Conservation (phyloP, 2,888 invertebrate genomes). For the Siphonodentalium dalli region DNA sequence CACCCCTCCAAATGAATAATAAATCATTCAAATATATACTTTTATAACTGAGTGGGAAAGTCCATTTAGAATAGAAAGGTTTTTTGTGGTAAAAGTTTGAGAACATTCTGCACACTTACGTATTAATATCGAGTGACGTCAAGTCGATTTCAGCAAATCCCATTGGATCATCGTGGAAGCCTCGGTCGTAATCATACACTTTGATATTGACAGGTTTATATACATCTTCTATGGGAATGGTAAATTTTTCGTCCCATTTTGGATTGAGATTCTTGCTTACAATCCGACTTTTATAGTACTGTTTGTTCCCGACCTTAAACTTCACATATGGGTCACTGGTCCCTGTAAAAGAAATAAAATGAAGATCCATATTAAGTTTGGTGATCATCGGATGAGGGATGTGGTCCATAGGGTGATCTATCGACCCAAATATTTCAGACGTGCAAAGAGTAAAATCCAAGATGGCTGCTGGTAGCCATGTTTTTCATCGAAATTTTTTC, state of each 20-base stretch:
- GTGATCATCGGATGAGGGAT: too few relatives aligned
- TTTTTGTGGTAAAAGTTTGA: neutral
- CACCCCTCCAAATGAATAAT: too few relatives aligned
- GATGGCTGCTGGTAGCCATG: too few relatives aligned
- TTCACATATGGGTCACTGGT: slow-evolving; percentile 98
- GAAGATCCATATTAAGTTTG: too few relatives aligned
- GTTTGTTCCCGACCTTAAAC: slow-evolving; percentile 85
- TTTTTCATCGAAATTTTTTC: too few relatives aligned
- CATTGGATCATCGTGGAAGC: slow-evolving; percentile 95
- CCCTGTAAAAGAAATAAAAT: slow-evolving; percentile 68
- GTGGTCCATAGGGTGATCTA: too few relatives aligned
- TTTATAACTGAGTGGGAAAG: too few relatives aligned
- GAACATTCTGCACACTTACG: slow-evolving; percentile 56
- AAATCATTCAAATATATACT: too few relatives aligned
- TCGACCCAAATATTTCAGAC: neutral
- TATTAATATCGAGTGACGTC: slow-evolving; percentile 79
- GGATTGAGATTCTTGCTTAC: slow-evolving; percentile 95
- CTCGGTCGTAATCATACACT: slow-evolving; percentile 98
- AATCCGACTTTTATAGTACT: slow-evolving; percentile 92
- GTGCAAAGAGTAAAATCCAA: too few relatives aligned
- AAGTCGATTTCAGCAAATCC: slow-evolving; percentile 87
- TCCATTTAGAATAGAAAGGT: too few relatives aligned
- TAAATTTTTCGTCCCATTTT: slow-evolving; percentile 97
- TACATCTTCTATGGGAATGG: slow-evolving; percentile 71
- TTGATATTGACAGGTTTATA: slow-evolving; percentile 55